A percentile compares a stretch with the other conserved stretches of the same genome.
phyloP scores from a whole-genome alignment of 2,797 vertebrate species.

The Gadopsis marmoratus region DNA sequence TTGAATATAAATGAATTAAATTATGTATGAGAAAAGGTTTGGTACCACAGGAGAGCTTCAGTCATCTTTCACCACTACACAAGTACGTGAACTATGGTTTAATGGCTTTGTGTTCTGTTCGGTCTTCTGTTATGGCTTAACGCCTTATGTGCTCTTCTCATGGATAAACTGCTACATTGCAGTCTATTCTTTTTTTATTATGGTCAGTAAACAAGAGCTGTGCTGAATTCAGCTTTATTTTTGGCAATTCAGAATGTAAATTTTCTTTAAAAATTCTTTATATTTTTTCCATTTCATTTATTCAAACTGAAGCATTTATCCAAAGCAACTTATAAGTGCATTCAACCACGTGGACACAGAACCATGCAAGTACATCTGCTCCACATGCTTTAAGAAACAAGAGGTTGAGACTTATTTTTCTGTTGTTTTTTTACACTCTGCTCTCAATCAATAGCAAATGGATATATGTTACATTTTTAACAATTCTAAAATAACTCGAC shows the following conservation, averaged over 20 bases:
- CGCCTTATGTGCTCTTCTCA: not conserved
- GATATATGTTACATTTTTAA: not conserved
- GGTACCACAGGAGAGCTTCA: conserved; percentile 39
- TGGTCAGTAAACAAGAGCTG: not conserved
- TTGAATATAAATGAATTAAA: too few species aligned
- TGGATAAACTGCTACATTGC: not conserved
- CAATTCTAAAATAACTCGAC: not conserved
- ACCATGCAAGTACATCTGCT: too few species aligned
- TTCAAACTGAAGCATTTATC: too few species aligned
- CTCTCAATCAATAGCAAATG: not conserved
- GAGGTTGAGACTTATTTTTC: too few species aligned
- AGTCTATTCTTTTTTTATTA: not conserved
- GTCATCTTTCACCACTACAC: conserved; percentile 52
- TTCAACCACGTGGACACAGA: too few species aligned
- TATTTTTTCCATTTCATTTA: too few species aligned
- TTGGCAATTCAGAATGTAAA: not conserved
- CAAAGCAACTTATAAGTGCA: too few species aligned
- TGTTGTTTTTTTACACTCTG: too few species aligned
- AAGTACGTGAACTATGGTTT: conserved; percentile 63
- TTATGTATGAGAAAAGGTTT: conserved; percentile 45
- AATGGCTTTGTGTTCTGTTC: conserved; percentile 7
- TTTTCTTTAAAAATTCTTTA: not conserved
- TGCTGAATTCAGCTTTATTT: not conserved
- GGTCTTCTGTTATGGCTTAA: not conserved
- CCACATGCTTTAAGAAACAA: too few species aligned